Conservation (phyloP, 2,113 vertebrate genomes). For the Thryonomys swinderianus region DNA sequence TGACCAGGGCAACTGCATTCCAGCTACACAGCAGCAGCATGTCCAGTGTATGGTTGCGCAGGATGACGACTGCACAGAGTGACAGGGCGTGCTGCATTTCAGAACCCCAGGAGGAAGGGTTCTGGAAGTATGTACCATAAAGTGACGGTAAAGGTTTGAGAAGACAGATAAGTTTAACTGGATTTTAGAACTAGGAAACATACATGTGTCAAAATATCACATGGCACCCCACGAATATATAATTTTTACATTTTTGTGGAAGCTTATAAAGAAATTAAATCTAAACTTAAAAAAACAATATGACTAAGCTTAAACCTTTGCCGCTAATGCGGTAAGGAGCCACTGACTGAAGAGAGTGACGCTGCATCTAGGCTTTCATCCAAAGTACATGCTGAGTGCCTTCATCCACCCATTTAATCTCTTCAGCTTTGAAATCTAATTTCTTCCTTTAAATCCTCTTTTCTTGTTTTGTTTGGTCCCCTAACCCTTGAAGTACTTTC, state of each 20-base stretch:
- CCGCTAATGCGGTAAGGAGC: slow-evolving; percentile 50
- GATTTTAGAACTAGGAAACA: background rate
- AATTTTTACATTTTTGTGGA: background rate
- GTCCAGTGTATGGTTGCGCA: background rate
- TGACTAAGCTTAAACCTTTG: slow-evolving; percentile 34
- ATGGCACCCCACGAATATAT: no score
- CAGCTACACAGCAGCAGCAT: background rate
- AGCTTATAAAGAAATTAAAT: background rate
- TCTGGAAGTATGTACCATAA: background rate
- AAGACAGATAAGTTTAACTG: background rate
- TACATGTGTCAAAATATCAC: background rate
- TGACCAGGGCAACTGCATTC: background rate
- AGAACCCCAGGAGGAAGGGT: background rate
- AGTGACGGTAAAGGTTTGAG: background rate
- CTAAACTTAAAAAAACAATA: background rate
- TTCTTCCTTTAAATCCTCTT: slow-evolving; percentile 76
- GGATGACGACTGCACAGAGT: no score
- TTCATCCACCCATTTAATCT: slow-evolving; percentile 68
- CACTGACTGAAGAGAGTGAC: background rate
- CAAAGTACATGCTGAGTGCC: slow-evolving; percentile 34
- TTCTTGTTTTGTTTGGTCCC: slow-evolving; percentile 73
- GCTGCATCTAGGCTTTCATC: slow-evolving; percentile 51
- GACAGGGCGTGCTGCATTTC: background rate
- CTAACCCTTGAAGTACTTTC: slow-evolving; percentile 70
- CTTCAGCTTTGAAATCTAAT: slow-evolving; percentile 74